Conservation (phyloP, 2,797 vertebrate genomes). For the Pseudomugil gertrudae region DNA sequence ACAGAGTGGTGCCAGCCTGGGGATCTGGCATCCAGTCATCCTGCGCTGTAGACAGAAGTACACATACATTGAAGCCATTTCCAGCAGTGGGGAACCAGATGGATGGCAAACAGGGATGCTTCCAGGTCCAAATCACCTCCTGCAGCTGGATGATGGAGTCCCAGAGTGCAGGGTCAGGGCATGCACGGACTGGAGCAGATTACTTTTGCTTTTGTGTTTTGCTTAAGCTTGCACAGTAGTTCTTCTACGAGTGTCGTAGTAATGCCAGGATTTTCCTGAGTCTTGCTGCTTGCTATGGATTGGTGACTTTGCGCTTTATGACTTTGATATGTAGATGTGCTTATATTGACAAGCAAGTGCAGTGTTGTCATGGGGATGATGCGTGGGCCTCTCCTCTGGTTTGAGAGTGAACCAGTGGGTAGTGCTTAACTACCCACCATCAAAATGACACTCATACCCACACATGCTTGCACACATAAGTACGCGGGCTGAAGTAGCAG, state of each 20-base stretch:
- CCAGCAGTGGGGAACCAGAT: constrained; percentile 62
- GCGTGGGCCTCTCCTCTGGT: constrained; percentile 56
- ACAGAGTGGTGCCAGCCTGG: constrained; percentile 55
- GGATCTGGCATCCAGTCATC: constrained; percentile 57
- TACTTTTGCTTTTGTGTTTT: constrained; percentile 6
- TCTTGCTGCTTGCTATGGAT: constrained; percentile 47
- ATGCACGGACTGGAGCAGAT: constrained; percentile 13
- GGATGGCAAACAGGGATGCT: constrained; percentile 61
- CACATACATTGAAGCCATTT: constrained; percentile 40
- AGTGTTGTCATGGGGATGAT: constrained; percentile 71
- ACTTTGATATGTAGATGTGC: constrained; percentile 55
- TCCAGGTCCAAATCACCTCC: constrained; percentile 66
- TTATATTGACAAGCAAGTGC: constrained; percentile 39
- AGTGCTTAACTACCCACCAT: constrained; percentile 57
- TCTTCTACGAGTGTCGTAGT: background rate
- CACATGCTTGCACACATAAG: constrained; percentile 34
- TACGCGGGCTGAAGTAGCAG: constrained; percentile 21
- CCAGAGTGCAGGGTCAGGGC: constrained; percentile 10
- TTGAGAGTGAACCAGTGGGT: constrained; percentile 39
- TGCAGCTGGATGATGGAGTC: constrained; percentile 66
- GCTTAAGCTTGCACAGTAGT: constrained; percentile 4
- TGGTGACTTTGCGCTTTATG: constrained; percentile 55
- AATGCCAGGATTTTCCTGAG: constrained; percentile 1
- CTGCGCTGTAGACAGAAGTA: constrained; percentile 52
- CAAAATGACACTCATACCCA: constrained; percentile 26